Evolutionary conservation across 2,797 vertebrate species (phyloP).

Genomic region (Ctenopoma kingsleyae): DNA sequence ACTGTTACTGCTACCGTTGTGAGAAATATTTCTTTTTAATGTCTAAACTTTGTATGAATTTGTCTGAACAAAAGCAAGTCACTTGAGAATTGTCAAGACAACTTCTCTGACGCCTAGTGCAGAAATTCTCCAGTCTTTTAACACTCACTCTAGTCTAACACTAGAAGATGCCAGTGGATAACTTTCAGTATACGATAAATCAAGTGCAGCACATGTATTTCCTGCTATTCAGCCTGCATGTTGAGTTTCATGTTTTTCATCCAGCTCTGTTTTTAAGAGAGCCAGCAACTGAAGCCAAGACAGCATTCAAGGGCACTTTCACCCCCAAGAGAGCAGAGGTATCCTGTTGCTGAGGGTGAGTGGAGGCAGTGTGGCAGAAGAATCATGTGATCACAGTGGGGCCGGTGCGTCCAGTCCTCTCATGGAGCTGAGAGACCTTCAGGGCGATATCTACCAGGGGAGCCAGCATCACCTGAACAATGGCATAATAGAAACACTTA

Average conservation of each 20-base stretch:
- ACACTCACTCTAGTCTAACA: neutral
- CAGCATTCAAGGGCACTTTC: slow-evolving; percentile 57
- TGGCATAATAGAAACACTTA: slow-evolving; percentile 28
- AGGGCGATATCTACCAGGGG: slow-evolving; percentile 95
- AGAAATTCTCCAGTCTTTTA: slow-evolving; percentile 1
- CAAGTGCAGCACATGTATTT: slow-evolving; percentile 32
- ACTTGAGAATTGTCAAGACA: neutral
- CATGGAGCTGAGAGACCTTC: slow-evolving; percentile 93
- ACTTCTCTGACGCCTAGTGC: neutral
- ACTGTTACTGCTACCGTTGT: neutral
- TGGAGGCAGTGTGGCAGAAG: slow-evolving; percentile 42
- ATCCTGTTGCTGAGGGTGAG: slow-evolving; percentile 56
- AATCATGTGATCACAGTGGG: slow-evolving; percentile 97
- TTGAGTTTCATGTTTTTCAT: slow-evolving; percentile 29
- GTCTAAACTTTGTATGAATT: neutral
- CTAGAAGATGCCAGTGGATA: slow-evolving; percentile 26
- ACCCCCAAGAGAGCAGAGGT: slow-evolving; percentile 43
- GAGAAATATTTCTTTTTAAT: neutral
- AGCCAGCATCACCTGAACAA: slow-evolving; percentile 92
- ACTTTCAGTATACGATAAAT: slow-evolving; percentile 14
- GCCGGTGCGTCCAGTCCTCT: slow-evolving; percentile 89
- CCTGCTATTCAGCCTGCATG: slow-evolving; percentile 12
- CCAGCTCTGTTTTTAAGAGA: slow-evolving; percentile 33
- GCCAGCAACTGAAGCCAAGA: slow-evolving; percentile 29
- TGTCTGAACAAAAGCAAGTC: neutral